Percentiles rank a stretch among this genome's conserved stretches.
These are phyloP conservation scores for Brachionus asplanchnoidis DNA, from an alignment of 1,140 invertebrate genomes.

Conservation along the genomic window DNA sequence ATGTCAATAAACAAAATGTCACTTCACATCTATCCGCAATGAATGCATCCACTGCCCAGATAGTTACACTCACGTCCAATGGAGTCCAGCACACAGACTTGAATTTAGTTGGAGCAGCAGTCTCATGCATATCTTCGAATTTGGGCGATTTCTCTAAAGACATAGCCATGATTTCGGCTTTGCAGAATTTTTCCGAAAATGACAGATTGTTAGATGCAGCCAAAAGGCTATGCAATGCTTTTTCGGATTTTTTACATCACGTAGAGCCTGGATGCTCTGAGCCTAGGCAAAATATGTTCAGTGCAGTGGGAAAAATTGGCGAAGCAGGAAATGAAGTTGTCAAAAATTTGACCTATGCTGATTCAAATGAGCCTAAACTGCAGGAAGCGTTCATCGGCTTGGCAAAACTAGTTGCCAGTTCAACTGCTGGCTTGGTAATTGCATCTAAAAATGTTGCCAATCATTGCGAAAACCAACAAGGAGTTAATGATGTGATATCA, in stretches of 20 bases:
- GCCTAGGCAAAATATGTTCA: conserved; percentile 82
- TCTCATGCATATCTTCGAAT: conserved; percentile 91
- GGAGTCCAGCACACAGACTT: conserved; percentile 68
- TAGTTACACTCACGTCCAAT: conserved; percentile 87
- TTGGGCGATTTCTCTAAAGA: conserved; percentile 91
- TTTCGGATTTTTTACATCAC: conserved; percentile 85
- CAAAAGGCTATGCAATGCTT: conserved; percentile 80
- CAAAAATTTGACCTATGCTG: conserved; percentile 46
- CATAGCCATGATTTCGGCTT: conserved; percentile 85
- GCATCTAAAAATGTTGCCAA: conserved; percentile 64
- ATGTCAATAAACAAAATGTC: conserved; percentile 91
- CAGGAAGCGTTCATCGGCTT: conserved; percentile 54
- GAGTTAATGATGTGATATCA: conserved; percentile 78
- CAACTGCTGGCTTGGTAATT: conserved; percentile 55
- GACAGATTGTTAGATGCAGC: conserved; percentile 85
- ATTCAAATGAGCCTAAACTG: not conserved
- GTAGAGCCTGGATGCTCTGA: conserved; percentile 87
- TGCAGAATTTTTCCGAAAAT: conserved; percentile 72
- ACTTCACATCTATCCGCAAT: conserved; percentile 94
- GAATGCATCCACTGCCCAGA: conserved; percentile 95
- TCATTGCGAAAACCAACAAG: conserved; percentile 66
- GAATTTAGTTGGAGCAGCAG: conserved; percentile 89
- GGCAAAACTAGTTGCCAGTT: conserved; percentile 57
- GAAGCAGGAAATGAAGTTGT: conserved; percentile 84
- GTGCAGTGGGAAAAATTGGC: conserved; percentile 87